Conservation (phyloP, 2,888 invertebrate genomes). For the Euspilapteryx auroguttella region DNA sequence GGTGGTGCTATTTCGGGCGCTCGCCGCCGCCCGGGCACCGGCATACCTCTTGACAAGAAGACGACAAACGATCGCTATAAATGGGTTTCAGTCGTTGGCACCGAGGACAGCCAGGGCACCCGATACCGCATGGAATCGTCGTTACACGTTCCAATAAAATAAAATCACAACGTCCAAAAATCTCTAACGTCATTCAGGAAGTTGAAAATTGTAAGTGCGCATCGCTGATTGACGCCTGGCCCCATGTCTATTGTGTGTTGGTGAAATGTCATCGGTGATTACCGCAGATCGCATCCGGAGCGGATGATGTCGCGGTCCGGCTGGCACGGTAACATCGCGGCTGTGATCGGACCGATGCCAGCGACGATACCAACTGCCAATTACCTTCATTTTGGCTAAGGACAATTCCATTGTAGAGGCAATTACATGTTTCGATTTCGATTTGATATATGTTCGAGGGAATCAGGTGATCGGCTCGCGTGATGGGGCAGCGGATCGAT, state of each 20-base stretch:
- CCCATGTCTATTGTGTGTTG: conserved; percentile 31
- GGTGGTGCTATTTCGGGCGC: conserved; percentile 48
- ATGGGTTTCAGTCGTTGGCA: conserved; percentile 21
- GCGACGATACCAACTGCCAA: conserved; percentile 4
- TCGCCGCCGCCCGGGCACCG: conserved; percentile 44
- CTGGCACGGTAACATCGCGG: conserved; percentile 22
- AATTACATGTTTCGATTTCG: too few species aligned
- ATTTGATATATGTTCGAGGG: too few species aligned
- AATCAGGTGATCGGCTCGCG: too few species aligned
- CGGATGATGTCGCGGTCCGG: conserved; percentile 46
- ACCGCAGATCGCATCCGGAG: conserved; percentile 47
- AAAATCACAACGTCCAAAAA: background rate
- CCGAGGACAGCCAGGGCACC: background rate
- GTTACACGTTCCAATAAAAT: too few species aligned
- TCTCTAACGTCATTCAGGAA: conserved; percentile 21
- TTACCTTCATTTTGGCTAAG: conserved; percentile 1
- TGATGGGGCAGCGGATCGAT: conserved; percentile 39
- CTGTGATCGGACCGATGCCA: conserved; percentile 2
- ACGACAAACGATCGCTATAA: conserved; percentile 52
- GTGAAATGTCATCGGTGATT: conserved; percentile 56
- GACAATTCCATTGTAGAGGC: too few species aligned
- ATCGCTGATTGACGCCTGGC: conserved; percentile 37
- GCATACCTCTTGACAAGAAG: conserved; percentile 44
- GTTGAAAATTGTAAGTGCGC: conserved; percentile 30
- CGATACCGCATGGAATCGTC: too few species aligned